Conservation (phyloP, 1,140 invertebrate species). For the Caligus rogercresseyi region DNA sequence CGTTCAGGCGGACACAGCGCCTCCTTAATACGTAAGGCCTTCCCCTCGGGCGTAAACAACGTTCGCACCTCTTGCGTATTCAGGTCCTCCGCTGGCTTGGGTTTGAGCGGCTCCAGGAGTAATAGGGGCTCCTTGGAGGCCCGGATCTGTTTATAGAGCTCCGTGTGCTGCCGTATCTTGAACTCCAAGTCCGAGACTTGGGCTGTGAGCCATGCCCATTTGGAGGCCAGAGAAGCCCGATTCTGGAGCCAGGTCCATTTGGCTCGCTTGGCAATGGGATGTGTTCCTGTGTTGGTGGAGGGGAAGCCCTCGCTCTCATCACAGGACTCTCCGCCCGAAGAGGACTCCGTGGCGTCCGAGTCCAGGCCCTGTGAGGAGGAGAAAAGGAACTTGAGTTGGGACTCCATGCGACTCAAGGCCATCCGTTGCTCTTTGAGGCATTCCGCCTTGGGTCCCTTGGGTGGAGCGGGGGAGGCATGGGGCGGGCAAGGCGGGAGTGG, state of each 20-base stretch:
- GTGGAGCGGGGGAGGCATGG: too few relatives aligned
- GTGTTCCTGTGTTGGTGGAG: conserved; percentile 23
- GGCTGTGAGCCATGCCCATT: conserved; percentile 78
- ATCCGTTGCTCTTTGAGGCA: too few relatives aligned
- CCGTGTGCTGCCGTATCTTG: conserved; percentile 68
- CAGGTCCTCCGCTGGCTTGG: neutral
- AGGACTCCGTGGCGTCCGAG: conserved; percentile 79
- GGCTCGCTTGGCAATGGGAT: conserved; percentile 41
- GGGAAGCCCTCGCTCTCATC: conserved; percentile 51
- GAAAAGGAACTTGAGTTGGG: neutral
- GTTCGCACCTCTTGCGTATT: neutral
- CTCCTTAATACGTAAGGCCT: neutral
- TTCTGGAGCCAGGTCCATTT: conserved; percentile 65
- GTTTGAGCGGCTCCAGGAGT: conserved; percentile 5
- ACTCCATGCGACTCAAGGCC: neutral
- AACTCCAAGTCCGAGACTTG: conserved; percentile 82
- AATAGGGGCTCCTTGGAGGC: conserved; percentile 28
- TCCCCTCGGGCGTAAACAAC: neutral
- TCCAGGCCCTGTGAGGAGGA: conserved; percentile 33
- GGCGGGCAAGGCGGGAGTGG: too few relatives aligned
- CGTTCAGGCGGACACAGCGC: neutral
- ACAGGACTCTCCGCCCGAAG: conserved; percentile 78
- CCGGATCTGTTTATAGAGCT: conserved; percentile 42
- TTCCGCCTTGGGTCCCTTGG: too few relatives aligned
- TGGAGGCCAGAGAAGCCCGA: conserved; percentile 55